These are phyloP conservation scores for Onchidella celtica DNA, from an alignment of 2,888 invertebrate genomes.

Conservation along the genomic window DNA sequence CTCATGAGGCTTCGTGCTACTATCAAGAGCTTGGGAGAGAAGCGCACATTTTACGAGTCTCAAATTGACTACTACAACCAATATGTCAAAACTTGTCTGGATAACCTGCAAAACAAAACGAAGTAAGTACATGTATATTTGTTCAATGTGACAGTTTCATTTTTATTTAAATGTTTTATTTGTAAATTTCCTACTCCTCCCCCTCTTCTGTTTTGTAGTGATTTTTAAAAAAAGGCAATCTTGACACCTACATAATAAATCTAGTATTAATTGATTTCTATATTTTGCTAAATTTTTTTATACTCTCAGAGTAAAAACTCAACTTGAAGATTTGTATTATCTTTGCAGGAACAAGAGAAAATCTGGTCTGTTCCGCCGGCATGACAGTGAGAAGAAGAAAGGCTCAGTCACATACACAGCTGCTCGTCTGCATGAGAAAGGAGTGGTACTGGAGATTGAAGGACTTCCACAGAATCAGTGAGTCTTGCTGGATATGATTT, in stretches of 20 bases:
- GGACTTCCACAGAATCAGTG: conserved; percentile 85
- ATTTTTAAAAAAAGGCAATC: too few species aligned
- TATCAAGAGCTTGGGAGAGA: conserved; percentile 85
- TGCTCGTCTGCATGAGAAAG: conserved; percentile 86
- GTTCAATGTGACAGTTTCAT: too few species aligned
- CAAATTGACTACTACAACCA: conserved; percentile 88
- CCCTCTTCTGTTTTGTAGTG: too few species aligned
- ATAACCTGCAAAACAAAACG: conserved; percentile 86
- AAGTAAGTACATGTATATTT: conserved; percentile 68
- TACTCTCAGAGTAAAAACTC: neutral
- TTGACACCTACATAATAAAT: too few species aligned
- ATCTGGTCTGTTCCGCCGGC: conserved; percentile 53
- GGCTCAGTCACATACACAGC: conserved; percentile 84
- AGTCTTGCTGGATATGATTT: conserved; percentile 58
- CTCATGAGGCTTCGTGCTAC: conserved; percentile 85
- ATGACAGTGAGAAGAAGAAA: conserved; percentile 50
- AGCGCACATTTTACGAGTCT: conserved; percentile 87
- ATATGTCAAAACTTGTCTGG: conserved; percentile 88
- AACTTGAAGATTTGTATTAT: neutral
- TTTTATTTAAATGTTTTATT: too few species aligned
- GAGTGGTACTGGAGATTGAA: conserved; percentile 87
- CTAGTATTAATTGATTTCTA: too few species aligned
- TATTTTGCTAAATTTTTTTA: too few species aligned
- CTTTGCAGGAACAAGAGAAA: conserved; percentile 52
- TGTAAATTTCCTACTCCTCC: too few species aligned